Evolutionary conservation across 2,888 invertebrate genomes (phyloP).

Genomic region (Ametastegia equiseti): DNA sequence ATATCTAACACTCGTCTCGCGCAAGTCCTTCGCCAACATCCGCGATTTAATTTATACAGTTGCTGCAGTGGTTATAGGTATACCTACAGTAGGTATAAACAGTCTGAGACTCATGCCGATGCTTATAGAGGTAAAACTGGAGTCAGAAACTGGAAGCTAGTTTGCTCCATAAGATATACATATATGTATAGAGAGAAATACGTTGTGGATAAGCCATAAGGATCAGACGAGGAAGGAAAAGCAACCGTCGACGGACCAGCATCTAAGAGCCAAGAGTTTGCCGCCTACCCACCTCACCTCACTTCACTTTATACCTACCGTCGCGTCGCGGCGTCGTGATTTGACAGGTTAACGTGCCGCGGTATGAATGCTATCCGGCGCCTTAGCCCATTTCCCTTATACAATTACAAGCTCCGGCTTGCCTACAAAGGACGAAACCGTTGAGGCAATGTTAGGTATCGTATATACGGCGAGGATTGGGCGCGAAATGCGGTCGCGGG

Average conservation of each 20-base stretch:
- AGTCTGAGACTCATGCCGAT: no score
- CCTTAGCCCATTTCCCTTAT: slow-evolving; percentile 31
- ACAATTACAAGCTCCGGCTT: slow-evolving; percentile 23
- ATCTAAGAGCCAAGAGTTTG: neutral
- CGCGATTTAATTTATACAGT: slow-evolving; percentile 28
- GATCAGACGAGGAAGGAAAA: neutral
- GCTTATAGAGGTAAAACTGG: no score
- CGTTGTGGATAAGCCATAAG: no score
- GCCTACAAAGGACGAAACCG: neutral
- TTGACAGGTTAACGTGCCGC: slow-evolving; percentile 33
- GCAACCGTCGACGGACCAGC: neutral
- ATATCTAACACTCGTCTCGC: neutral
- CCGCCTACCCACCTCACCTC: neutral
- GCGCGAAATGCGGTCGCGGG: neutral
- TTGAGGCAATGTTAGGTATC: no score
- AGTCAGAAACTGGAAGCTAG: no score
- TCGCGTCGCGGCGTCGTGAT: no score
- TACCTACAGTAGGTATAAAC: neutral
- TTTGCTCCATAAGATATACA: no score
- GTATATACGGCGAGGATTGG: neutral
- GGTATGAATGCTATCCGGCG: slow-evolving; percentile 29
- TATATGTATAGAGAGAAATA: no score
- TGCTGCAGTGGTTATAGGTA: neutral
- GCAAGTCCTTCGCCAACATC: slow-evolving; percentile 22
- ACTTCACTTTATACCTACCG: neutral